Evolutionary conservation across 2,113 vertebrate genomes (phyloP).

Genomic region (Gobio gobio): DNA sequence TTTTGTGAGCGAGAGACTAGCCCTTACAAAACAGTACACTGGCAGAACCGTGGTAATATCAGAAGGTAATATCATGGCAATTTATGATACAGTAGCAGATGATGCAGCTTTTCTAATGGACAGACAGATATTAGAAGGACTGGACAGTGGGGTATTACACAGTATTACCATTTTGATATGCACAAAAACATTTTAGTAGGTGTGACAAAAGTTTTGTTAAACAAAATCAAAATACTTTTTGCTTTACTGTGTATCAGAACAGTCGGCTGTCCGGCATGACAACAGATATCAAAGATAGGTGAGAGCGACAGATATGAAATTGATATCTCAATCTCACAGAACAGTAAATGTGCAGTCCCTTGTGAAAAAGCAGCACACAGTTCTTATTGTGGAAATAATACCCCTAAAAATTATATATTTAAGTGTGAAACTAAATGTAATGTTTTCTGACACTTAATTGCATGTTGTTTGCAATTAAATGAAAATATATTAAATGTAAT

Average conservation of each 20-base stretch:
- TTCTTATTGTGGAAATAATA: too few relatives aligned
- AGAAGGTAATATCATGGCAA: background rate
- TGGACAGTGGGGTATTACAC: background rate
- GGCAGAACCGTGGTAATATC: background rate
- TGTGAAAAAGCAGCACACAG: too few relatives aligned
- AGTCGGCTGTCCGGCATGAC: background rate
- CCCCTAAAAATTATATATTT: too few relatives aligned
- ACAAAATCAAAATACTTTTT: background rate
- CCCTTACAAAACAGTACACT: background rate
- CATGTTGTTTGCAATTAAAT: too few relatives aligned
- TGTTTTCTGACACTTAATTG: too few relatives aligned
- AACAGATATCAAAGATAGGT: background rate
- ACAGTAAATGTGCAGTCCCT: background rate
- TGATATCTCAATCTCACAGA: background rate
- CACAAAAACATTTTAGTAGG: background rate
- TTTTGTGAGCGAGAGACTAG: background rate
- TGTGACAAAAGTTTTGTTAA: background rate
- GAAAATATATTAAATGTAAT: too few relatives aligned
- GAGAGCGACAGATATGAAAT: background rate
- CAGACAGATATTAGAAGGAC: background rate
- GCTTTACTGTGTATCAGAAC: background rate
- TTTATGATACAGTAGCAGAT: background rate
- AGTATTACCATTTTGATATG: background rate
- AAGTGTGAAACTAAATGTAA: too few relatives aligned
- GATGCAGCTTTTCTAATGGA: background rate